phyloP scores from a whole-genome alignment of 1,140 invertebrate species.

The Eumeta japonica region DNA sequence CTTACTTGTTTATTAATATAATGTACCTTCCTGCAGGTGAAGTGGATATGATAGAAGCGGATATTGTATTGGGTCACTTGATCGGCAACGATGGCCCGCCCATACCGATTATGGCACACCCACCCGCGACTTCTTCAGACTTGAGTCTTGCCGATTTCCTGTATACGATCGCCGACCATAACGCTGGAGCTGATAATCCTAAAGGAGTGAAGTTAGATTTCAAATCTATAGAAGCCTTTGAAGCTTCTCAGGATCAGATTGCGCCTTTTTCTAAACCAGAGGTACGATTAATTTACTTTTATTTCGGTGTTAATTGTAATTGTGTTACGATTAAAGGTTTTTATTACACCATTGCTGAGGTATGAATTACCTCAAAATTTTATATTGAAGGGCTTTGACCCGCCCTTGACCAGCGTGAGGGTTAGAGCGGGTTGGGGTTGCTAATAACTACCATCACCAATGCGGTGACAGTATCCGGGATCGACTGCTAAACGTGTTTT shows the following conservation, averaged over 20 bases:
- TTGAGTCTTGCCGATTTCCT: conserved; percentile 76
- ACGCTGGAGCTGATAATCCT: conserved; percentile 36
- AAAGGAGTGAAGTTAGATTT: conserved; percentile 86
- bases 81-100: conserved; percentile 43
- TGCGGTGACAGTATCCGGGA: too few species aligned
- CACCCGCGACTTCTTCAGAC: conserved; percentile 71
- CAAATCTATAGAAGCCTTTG: conserved; percentile 77
- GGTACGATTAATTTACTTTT: conserved; percentile 16
- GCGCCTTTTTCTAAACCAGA: conserved; percentile 33
- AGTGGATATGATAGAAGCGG: conserved; percentile 84
- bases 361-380: too few species aligned
- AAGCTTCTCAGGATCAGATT: conserved; percentile 61
- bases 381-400: too few species aligned
- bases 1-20: too few species aligned
- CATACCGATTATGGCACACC: conserved; percentile 85
- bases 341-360: too few species aligned
- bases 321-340: too few species aligned
- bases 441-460: too few species aligned
- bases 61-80: conserved; percentile 72
- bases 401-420: too few species aligned
- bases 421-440: too few species aligned
- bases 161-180: conserved; percentile 53
- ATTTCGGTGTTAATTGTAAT: too few species aligned
- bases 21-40: too few species aligned
- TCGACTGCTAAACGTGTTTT: too few species aligned